Base-by-base conservation (phyloP, 2,797 vertebrate genomes). In the Pseudomugil gertrudae region DNA sequence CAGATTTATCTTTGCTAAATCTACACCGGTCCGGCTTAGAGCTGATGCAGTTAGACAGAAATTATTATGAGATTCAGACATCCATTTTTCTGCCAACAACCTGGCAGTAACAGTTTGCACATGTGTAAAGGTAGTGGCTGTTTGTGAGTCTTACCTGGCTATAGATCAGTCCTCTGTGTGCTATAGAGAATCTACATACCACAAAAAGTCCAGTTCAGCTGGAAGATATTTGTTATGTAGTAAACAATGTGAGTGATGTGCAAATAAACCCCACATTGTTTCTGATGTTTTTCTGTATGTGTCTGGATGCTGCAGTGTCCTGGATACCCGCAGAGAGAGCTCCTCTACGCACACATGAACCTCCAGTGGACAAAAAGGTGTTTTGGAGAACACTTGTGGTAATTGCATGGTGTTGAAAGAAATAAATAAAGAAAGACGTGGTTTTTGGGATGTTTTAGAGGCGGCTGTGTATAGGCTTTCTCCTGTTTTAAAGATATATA, bases 281-380 rank as follows among this genome's bases (percentile, higher is more conserved):
- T 78, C 19, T 38, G 51, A 64, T 62, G n/a, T 79, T 36, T 70
- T 35, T 68, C 10, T 78, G 9, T 43, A 13, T 73, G 56, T 67
- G 24, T 64, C 15, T 83, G 11, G 45, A 36, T 69, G n/a, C 57
- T 69, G 38, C 43, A 92, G 89, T 38, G 83, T 74, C 67, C 56
- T 91, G 61, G 89, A 93, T 52, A 91, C 88, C 26, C 84, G 78
- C 66, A 86, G 80, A 83, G 88, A 92, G 76, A 91, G 73, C 66
- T 63, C 81, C 40, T 88, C 93, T 4, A 23, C 40, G 66, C 86
- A 90, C 68, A 86, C 72, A 57, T 82, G 72, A 87, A 78, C 23
- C 53, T 55, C 8, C 74, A 24, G 43, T 33, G 50, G 74, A 81
- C 27, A 76, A 74, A 26, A 75, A 90, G 89, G 88, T 90, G 85